Percentiles rank a stretch among this genome's conserved stretches.
phyloP scores from a whole-genome alignment of 2,113 vertebrate species.

The Phoenicopterus ruber region DNA sequence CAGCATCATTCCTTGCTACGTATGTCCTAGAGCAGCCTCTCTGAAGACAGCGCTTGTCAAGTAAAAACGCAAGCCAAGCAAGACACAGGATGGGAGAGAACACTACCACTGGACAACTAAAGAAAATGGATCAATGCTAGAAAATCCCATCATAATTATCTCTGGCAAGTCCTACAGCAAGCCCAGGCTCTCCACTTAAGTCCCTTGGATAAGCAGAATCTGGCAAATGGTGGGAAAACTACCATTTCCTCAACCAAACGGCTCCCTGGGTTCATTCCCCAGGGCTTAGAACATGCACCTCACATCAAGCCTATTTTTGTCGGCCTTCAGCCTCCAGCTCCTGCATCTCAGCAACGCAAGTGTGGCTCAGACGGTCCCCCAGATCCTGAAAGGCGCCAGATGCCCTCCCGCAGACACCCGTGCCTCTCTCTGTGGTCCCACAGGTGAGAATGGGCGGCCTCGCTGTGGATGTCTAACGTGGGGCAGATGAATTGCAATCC shows the following conservation, averaged over 20 bases:
- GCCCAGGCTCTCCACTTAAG: background rate
- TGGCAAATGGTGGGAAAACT: background rate
- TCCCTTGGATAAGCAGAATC: background rate
- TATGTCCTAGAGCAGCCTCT: background rate
- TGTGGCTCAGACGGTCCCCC: background rate
- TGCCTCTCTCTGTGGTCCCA: background rate
- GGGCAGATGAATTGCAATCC: background rate
- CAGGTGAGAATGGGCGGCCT: fast-evolving
- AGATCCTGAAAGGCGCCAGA: background rate
- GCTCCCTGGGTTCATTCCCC: background rate
- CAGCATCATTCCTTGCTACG: background rate
- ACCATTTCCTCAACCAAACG: background rate
- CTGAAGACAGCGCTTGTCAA: background rate
- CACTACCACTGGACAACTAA: background rate
- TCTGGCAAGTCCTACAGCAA: background rate
- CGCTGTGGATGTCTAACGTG: background rate
- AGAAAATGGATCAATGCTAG: background rate
- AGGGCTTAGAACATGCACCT: background rate
- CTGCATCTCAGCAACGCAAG: background rate
- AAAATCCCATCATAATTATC: background rate
- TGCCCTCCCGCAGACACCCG: background rate
- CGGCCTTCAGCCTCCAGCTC: background rate
- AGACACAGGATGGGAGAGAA: background rate
- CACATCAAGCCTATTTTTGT: background rate
- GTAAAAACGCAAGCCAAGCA: background rate